These are phyloP conservation scores for Clupea harengus DNA, from an alignment of 2,113 vertebrate species.

Conservation along the genomic window DNA sequence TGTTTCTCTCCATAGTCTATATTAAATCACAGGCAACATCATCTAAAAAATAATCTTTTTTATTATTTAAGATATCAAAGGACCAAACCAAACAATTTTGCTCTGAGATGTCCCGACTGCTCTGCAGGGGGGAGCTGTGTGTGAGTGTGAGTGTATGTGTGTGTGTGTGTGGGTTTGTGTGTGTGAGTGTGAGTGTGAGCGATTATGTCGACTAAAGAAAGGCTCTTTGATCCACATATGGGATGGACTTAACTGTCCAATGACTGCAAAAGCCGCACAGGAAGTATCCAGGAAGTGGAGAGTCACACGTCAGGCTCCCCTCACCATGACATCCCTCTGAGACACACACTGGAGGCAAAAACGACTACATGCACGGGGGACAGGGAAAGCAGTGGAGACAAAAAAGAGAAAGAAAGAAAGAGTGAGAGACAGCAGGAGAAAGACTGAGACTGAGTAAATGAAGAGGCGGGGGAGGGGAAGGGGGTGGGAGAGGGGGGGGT, in stretches of 20 bases:
- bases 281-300: not conserved
- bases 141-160: too few species aligned
- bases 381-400: too few species aligned
- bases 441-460: not conserved
- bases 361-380: not conserved
- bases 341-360: slow-evolving; percentile 32
- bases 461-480: not conserved
- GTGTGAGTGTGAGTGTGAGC: not conserved
- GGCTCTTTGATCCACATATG: not conserved
- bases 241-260: not conserved
- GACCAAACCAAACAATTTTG: not conserved
- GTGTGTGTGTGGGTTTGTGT: too few species aligned
- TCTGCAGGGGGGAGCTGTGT: too few species aligned
- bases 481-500: not conserved
- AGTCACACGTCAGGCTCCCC: not conserved
- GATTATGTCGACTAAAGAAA: not conserved
- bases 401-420: not conserved
- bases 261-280: not conserved
- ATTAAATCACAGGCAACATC: not conserved
- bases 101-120: not conserved
- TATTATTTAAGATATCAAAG: not conserved
- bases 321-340: not conserved
- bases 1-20: not conserved
- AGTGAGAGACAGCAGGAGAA: not conserved
- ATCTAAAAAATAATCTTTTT: not conserved